phyloP scores from a whole-genome alignment of 2,797 vertebrate species.

The Gymnothorax reevesii region DNA sequence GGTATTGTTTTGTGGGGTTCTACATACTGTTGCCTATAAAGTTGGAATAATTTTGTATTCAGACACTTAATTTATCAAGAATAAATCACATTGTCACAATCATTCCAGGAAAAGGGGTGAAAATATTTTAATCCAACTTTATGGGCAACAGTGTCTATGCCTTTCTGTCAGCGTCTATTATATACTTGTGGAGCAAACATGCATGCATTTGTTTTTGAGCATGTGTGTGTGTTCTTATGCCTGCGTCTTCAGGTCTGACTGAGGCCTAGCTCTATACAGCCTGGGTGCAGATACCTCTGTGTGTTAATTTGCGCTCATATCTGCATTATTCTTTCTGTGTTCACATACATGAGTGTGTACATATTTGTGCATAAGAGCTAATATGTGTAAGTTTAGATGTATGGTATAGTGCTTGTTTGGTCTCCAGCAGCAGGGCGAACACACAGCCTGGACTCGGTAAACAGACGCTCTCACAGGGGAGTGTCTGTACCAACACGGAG shows the following conservation, averaged over 20 bases:
- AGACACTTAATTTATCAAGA: no score
- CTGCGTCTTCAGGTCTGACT: not conserved
- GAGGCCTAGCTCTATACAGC: no score
- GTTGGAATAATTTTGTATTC: no score
- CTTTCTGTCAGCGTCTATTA: no score
- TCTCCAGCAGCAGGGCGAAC: not conserved
- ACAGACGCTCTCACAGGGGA: not conserved
- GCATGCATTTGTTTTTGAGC: not conserved
- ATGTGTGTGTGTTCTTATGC: conserved; percentile 19
- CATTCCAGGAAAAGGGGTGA: no score
- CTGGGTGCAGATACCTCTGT: not conserved
- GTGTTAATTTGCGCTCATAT: conserved; percentile 10
- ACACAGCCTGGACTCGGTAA: not conserved
- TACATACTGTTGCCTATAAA: no score
- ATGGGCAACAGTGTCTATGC: no score
- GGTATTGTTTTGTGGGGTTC: no score
- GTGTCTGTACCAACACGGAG: not conserved
- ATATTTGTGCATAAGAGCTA: not conserved
- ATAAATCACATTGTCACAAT: no score
- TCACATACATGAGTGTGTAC: not conserved
- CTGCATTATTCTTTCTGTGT: not conserved
- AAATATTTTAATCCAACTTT: no score
- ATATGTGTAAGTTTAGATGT: not conserved
- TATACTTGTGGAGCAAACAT: not conserved
- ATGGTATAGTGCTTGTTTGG: conserved; percentile 15